phyloP scores from a whole-genome alignment of 2,797 vertebrate genomes.

The Cirrhinus molitorella region DNA sequence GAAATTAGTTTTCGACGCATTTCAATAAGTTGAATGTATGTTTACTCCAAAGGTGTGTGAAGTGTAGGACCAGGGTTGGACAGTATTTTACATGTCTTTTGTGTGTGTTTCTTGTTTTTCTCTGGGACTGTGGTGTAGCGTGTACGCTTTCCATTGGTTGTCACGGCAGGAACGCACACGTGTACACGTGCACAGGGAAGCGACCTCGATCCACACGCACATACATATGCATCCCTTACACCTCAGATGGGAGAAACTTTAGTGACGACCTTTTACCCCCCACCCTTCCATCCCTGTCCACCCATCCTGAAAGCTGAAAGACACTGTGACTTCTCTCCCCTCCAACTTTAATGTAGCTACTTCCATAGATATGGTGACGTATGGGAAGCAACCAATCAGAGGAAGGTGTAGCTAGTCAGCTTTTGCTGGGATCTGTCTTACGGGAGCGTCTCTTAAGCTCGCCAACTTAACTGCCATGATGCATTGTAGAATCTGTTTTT shows the following conservation, averaged over 20 bases:
- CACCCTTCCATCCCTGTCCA: constrained; percentile 49
- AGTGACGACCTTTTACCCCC: constrained; percentile 48
- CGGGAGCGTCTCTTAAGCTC: constrained; percentile 10
- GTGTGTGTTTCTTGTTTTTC: constrained; percentile 65
- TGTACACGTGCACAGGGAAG: constrained; percentile 26
- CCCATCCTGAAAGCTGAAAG: constrained; percentile 71
- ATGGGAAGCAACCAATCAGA: constrained; percentile 39
- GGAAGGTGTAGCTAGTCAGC: constrained; percentile 44
- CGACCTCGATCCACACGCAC: constrained; percentile 61
- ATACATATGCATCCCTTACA: constrained; percentile 53
- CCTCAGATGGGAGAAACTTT: constrained; percentile 38
- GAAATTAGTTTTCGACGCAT: constrained; percentile 23
- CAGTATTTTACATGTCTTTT: constrained; percentile 52
- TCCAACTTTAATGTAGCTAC: constrained; percentile 62
- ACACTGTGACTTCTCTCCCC: constrained; percentile 77
- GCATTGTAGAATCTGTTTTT: constrained; percentile 48
- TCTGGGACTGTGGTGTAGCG: constrained; percentile 60
- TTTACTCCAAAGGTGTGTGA: constrained; percentile 71
- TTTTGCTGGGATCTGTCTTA: constrained; percentile 56
- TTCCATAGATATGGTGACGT: constrained; percentile 37
- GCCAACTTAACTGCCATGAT: constrained; percentile 61
- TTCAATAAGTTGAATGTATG: constrained; percentile 57
- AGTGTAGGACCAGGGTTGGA: constrained; percentile 75
- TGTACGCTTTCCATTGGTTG: constrained; percentile 60
- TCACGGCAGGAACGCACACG: constrained; percentile 70